Base-by-base conservation (phyloP, 2,888 invertebrate species). In the Candidula unifasciata region DNA sequence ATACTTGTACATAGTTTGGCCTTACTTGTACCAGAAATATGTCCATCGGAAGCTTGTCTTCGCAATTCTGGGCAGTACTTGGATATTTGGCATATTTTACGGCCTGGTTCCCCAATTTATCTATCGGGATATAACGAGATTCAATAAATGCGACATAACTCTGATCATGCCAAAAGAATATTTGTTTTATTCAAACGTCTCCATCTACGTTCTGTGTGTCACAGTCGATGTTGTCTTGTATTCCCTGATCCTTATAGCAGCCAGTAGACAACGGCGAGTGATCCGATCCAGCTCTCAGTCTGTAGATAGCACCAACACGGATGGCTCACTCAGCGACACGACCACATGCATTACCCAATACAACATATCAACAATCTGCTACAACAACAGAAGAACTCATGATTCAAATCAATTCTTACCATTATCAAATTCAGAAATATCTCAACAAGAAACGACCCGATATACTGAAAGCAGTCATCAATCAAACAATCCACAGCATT, bases 1-100 rank as follows among this genome's bases (percentile, higher is more conserved):
- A 10, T 81, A 81, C 81, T 10, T 73, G 10, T 81, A 81, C 81
- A 81, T 81, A 33, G n/a, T 54, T 30, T 33, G 35, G 21, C 81
- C 81, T 2, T 81, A 81, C 73, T 24, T 24, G 13, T 81, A 81
- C 35, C 27, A 54, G 73, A 52, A 68, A 30, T 24, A 27, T 13
- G 60, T 81, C 10, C 35, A 37, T n/a, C 35, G 35, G 57, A 27
- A 21, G 24, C 8, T 3, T 30, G 30, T 78, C 16, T 64, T 18
- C 24, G 13, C 64, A 3, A 27, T 78, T 10, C 60, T 78, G 6
- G 27, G 21, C 37, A 13, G 60, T 33, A 57, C 78, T n/a, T 78
- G 78, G 78, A 35, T 24, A 8, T 78, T 78, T 35, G 78, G 78
- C 33, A 24, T 64, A 6, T 24, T 60, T 13, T 78, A 78, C 37